These are phyloP conservation scores for Molorchus minor DNA, from an alignment of 2,888 invertebrate species.

Conservation along the genomic window DNA sequence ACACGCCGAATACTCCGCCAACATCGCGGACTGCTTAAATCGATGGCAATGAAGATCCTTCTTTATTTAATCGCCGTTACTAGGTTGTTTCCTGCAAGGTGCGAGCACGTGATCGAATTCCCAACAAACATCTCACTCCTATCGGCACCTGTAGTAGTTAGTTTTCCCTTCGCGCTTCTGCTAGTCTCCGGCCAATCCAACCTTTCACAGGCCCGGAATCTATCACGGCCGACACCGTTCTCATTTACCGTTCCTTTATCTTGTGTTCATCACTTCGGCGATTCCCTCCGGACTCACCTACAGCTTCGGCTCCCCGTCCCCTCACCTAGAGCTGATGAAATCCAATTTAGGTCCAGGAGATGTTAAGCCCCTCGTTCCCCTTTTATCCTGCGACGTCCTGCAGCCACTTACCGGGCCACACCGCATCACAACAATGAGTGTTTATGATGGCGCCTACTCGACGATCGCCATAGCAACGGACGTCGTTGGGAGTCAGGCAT, in stretches of 20 bases:
- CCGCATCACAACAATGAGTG: slow-evolving; percentile 65
- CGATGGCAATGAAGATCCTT: slow-evolving; percentile 28
- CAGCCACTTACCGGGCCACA: slow-evolving; percentile 56
- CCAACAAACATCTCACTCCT: slow-evolving; percentile 50
- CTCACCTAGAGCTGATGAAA: slow-evolving; percentile 55
- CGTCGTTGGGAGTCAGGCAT: slow-evolving; percentile 53
- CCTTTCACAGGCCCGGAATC: slow-evolving; percentile 48
- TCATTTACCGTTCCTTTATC: slow-evolving; percentile 58
- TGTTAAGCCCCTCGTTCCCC: slow-evolving; percentile 46
- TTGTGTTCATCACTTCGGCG: slow-evolving; percentile 51
- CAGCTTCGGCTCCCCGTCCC: slow-evolving; percentile 36
- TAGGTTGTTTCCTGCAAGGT: slow-evolving; percentile 50
- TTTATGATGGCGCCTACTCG: slow-evolving; percentile 65
- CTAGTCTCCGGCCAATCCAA: slow-evolving; percentile 46
- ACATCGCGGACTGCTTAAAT: slow-evolving; percentile 19
- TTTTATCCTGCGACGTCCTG: slow-evolving; percentile 48
- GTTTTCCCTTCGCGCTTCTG: slow-evolving; percentile 40
- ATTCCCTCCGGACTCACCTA: slow-evolving; percentile 48
- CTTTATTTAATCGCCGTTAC: slow-evolving; percentile 43
- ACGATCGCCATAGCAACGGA: slow-evolving; percentile 63
- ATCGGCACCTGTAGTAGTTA: slow-evolving; percentile 53
- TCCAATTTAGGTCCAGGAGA: slow-evolving; percentile 59
- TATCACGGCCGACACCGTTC: slow-evolving; percentile 55
- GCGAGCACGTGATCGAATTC: slow-evolving; percentile 57
- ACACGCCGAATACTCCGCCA: slow-evolving; percentile 13